Base-by-base conservation (phyloP, 1,140 invertebrate genomes). In the Anastrepha obliqua region DNA sequence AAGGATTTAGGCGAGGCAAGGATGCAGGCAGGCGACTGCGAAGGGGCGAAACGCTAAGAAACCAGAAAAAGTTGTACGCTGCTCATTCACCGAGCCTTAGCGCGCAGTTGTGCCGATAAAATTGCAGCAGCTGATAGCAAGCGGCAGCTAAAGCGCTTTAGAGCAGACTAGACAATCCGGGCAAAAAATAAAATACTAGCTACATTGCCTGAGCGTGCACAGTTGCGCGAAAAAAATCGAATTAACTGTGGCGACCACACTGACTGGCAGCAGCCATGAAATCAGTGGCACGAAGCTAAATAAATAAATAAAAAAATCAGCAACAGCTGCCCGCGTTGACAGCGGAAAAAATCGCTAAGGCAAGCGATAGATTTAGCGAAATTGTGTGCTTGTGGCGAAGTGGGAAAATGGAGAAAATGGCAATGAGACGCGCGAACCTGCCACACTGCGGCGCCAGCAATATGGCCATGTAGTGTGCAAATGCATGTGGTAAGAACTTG, bases 291-390 rank as follows among this genome's bases (percentile, higher is more conserved):
- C 11, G 11, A 11, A 81, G 74, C 51, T 81, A 81, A 81, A 55
- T 81, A 81, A 81, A 81, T 29, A 74, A 51, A 81, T 58, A n/a
- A 81, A 81, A 81, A 55, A 81, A 47, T 55, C 47, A 81, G 47
- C 60, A 8, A 62, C 47, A 55, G 74, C 8, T 55, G 74, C 3
- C 17, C 2, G 47, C 1, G n/a, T 9, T 17, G 4, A 17, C 74
- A 4, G 47, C 8, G 74, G 74, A n/a, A 20, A 81, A 81, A 81
- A 29, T 20, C 5, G 64, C 11, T 29, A 67, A 39, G 29, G 64
- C 64, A 67, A 67, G 64, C 64, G 64, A 29, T 64, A 64, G 17
- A 17, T 0, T 0, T 42, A 74, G 44, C 15, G 5, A 74, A 47
- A 62, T 62, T 62, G 13, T 62, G 13, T 17, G 13, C 5, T 17